Conservation (phyloP, 2,797 vertebrate genomes). For the Lacerta agilis region DNA sequence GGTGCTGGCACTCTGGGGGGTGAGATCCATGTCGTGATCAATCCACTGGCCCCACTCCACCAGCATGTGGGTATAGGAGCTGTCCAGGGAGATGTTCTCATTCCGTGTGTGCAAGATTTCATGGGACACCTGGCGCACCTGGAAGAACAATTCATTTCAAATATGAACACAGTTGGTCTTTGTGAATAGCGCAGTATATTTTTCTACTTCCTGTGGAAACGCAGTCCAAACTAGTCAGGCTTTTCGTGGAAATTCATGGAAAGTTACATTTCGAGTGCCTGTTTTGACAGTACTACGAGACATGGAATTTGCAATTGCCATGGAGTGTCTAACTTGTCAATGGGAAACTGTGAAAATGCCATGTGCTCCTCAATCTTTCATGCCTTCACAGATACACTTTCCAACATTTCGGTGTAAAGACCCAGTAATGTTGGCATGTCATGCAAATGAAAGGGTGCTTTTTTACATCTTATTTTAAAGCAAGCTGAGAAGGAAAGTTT, state of each 20-base stretch:
- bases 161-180: too few relatives aligned
- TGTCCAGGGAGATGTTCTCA: constrained; percentile 82
- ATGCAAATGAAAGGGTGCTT: background rate
- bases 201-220: too few relatives aligned
- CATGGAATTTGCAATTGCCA: too few relatives aligned
- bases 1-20: constrained; percentile 81
- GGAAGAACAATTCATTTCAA: too few relatives aligned
- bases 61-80: constrained; percentile 81
- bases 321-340: too few relatives aligned
- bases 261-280: too few relatives aligned
- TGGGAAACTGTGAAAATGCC: background rate
- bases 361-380: background rate
- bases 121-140: constrained; percentile 83
- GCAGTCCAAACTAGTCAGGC: too few relatives aligned
- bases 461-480: background rate
- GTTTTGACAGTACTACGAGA: too few relatives aligned
- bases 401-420: background rate
- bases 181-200: too few relatives aligned
- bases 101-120: constrained; percentile 81
- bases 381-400: background rate
- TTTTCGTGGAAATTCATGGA: too few relatives aligned
- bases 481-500: background rate
- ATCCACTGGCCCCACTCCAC: constrained; percentile 89
- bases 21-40: constrained; percentile 83
- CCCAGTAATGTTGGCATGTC: background rate